Percentiles rank a stretch among this genome's conserved stretches.
Conservation (phyloP, 2,113 vertebrate genomes). For the Otocyon megalotis region DNA sequence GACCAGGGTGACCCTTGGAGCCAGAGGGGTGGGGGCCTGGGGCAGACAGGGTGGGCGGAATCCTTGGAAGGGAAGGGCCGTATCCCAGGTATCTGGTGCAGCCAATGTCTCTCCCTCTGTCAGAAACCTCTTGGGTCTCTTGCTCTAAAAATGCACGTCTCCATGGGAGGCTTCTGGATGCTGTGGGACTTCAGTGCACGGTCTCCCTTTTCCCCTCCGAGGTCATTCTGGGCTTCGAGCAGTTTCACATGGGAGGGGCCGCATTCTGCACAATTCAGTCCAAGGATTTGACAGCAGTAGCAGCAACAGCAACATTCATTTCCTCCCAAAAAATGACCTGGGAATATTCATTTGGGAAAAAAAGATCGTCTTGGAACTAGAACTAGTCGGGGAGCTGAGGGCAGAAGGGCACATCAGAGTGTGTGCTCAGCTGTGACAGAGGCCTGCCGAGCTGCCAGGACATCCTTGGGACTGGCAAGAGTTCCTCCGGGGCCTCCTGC, state of each 20-base stretch:
- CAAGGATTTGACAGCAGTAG: not conserved
- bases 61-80: not conserved
- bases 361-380: constrained; percentile 46
- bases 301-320: not conserved
- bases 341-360: constrained; percentile 47
- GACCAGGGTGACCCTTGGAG: not conserved
- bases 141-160: constrained; percentile 29
- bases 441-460: not conserved
- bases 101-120: not conserved
- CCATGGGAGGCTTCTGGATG: not conserved
- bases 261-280: not conserved
- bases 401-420: not conserved
- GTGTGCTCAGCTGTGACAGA: not conserved
- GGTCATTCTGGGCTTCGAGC: constrained; percentile 63
- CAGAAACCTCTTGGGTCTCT: constrained; percentile 9
- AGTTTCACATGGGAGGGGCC: constrained; percentile 46
- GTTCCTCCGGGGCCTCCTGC: not conserved
- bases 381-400: constrained; percentile 24
- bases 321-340: constrained; percentile 43
- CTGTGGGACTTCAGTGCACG: not conserved
- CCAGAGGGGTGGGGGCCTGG: not conserved
- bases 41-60: not conserved
- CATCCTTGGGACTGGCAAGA: not conserved
- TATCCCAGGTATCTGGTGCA: not conserved
- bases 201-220: not conserved